A percentile compares a stretch with the other conserved stretches of the same genome.
These are phyloP conservation scores for Rhinoptilus africanus DNA, from an alignment of 2,113 vertebrate species.

Conservation along the genomic window DNA sequence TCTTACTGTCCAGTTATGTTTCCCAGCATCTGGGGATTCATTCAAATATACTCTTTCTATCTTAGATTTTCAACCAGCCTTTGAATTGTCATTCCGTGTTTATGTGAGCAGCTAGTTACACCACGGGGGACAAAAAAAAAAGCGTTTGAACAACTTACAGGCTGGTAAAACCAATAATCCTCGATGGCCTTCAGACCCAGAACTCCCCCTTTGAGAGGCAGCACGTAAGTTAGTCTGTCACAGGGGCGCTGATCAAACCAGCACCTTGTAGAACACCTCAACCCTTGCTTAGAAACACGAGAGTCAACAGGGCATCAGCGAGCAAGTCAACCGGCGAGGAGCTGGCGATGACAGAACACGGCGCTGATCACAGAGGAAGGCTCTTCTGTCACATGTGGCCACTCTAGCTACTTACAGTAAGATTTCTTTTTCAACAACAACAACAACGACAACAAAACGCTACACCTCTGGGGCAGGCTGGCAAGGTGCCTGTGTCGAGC, in stretches of 20 bases:
- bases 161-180: background rate
- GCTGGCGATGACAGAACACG: background rate
- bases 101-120: background rate
- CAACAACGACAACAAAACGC: slow-evolving; percentile 5
- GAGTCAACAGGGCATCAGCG: background rate
- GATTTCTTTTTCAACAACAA: slow-evolving; percentile 7
- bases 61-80: background rate
- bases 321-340: background rate
- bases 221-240: background rate
- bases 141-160: background rate
- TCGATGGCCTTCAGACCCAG: background rate
- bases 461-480: background rate
- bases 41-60: background rate
- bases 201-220: background rate
- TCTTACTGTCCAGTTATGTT: background rate
- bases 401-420: slow-evolving; percentile 47
- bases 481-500: background rate
- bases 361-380: background rate
- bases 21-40: background rate
- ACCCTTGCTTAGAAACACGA: background rate
- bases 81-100: background rate
- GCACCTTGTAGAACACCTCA: background rate
- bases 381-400: background rate
- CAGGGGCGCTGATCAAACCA: background rate
- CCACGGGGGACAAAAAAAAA: background rate